These are phyloP conservation scores for Anoplopoma fimbria DNA, from an alignment of 2,113 vertebrate genomes.

Conservation along the genomic window DNA sequence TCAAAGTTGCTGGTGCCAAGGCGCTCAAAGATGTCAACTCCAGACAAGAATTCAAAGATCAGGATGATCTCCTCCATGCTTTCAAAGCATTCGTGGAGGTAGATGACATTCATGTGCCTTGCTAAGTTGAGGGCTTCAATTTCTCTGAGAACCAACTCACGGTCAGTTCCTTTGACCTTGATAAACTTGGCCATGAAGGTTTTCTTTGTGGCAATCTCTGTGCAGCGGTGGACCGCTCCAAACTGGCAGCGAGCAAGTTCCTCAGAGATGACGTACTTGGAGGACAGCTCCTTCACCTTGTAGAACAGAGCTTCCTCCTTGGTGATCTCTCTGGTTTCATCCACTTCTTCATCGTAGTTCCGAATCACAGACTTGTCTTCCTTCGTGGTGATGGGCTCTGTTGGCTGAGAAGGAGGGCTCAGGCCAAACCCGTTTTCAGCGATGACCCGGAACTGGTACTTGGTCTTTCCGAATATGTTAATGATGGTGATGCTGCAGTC, in stretches of 20 bases:
- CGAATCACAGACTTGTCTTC: slow-evolving; percentile 94
- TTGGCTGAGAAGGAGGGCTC: slow-evolving; percentile 91
- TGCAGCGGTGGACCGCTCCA: slow-evolving; percentile 92
- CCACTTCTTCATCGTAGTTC: slow-evolving; percentile 98
- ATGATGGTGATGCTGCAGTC: slow-evolving; percentile 92
- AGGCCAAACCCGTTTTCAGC: slow-evolving; percentile 98
- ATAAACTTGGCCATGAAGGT: slow-evolving; percentile 97
- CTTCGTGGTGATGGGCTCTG: slow-evolving; percentile 93
- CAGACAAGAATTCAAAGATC: slow-evolving; percentile 98
- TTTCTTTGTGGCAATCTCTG: slow-evolving; percentile 95
- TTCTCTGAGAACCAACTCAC: slow-evolving; percentile 96
- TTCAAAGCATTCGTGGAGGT: slow-evolving; percentile 97
- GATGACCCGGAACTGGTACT: slow-evolving; percentile 96
- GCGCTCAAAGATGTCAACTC: slow-evolving; percentile 97
- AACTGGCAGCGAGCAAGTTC: slow-evolving; percentile 96
- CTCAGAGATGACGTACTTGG: slow-evolving; percentile 94
- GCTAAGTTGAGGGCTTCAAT: slow-evolving; percentile 94
- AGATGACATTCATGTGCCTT: slow-evolving; percentile 92
- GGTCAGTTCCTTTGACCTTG: slow-evolving; percentile 97
- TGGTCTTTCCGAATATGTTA: slow-evolving; percentile 97
- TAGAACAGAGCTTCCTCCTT: slow-evolving; percentile 89
- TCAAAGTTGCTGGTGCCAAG: slow-evolving; percentile 93
- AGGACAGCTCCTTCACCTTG: slow-evolving; percentile 92
- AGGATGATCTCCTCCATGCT: slow-evolving; percentile 97
- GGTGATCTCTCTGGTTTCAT: slow-evolving; percentile 90